Conservation (phyloP, 2,888 invertebrate genomes). For the Eurytoma adleriae region DNA sequence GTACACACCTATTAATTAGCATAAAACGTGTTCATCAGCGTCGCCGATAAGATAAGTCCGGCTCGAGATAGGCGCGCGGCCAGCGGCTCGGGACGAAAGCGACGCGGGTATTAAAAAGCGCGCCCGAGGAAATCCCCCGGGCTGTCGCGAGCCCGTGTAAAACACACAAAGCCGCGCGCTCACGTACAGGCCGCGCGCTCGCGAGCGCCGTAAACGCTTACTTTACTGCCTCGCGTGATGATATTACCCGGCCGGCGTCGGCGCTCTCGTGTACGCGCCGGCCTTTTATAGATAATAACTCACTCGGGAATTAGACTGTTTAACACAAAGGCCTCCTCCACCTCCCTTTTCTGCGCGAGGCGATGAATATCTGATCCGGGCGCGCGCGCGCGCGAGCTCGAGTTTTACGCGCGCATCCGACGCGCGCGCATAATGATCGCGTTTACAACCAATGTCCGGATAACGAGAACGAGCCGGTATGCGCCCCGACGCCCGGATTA, state of each 20-base stretch:
- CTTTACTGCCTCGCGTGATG: conserved; percentile 20
- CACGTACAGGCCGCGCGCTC: not conserved
- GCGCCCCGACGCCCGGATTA: conserved; percentile 46
- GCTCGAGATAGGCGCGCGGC: too few relatives aligned
- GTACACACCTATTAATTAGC: not conserved
- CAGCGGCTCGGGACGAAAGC: too few relatives aligned
- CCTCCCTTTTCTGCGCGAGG: conserved; percentile 10
- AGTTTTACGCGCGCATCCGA: conserved; percentile 17
- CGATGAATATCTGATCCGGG: conserved; percentile 64
- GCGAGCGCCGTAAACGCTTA: conserved; percentile 31
- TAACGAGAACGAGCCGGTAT: conserved; percentile 33
- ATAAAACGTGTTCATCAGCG: too few relatives aligned
- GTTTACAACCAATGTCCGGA: conserved; percentile 47
- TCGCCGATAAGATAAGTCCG: too few relatives aligned
- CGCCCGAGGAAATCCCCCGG: not conserved
- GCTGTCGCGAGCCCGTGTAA: not conserved
- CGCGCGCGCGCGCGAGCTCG: not conserved
- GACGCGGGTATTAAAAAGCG: too few relatives aligned
- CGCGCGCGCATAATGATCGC: conserved; percentile 46
- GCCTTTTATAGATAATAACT: conserved; percentile 72
- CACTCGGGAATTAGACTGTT: conserved; percentile 71
- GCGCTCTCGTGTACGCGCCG: not conserved
- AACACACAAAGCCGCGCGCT: not conserved
- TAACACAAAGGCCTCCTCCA: conserved; percentile 66
- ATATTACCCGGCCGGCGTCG: not conserved